A percentile compares a stretch with the other conserved stretches of the same genome.
Evolutionary conservation across 2,888 invertebrate species (phyloP).

Genomic region (Cryptophagus acutangulus): DNA sequence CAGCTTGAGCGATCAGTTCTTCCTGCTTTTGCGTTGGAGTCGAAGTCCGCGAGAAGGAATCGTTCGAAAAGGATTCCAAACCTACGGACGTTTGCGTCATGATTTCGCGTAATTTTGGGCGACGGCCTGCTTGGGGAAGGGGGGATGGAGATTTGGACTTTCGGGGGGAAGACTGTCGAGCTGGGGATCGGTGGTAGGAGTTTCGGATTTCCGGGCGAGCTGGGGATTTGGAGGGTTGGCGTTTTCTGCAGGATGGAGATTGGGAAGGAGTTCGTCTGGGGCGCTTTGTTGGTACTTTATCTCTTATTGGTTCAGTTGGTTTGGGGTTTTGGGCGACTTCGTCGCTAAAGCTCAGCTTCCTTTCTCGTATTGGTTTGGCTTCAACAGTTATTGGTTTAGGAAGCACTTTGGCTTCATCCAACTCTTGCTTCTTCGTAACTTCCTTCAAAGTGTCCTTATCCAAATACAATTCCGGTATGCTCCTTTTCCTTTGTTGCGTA

Average conservation of each 20-base stretch:
- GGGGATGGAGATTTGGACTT: conserved; percentile 28
- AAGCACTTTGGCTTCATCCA: background rate
- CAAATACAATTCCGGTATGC: conserved; percentile 27
- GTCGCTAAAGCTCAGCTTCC: background rate
- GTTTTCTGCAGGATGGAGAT: conserved; percentile 20
- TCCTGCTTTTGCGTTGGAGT: conserved; percentile 45
- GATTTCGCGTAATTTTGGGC: conserved; percentile 41
- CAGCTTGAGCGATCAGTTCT: conserved; percentile 58
- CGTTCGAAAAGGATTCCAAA: conserved; percentile 39
- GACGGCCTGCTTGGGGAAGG: conserved; percentile 27
- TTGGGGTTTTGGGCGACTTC: background rate
- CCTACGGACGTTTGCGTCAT: conserved; percentile 45
- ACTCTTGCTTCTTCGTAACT: background rate
- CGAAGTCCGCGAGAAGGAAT: conserved; percentile 19
- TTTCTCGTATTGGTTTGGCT: background rate
- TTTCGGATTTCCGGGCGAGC: conserved; percentile 26
- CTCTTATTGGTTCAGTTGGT: background rate
- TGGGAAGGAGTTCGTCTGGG: conserved; percentile 22
- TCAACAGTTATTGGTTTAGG: background rate
- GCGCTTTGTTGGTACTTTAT: background rate
- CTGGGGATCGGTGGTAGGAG: conserved; percentile 20
- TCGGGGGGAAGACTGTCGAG: conserved; percentile 14
- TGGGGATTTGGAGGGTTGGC: conserved; percentile 23
- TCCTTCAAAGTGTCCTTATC: conserved; percentile 35
- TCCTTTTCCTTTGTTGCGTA: conserved; percentile 45